phyloP scores from a whole-genome alignment of 2,888 invertebrate species.

The Catocala sponsa region DNA sequence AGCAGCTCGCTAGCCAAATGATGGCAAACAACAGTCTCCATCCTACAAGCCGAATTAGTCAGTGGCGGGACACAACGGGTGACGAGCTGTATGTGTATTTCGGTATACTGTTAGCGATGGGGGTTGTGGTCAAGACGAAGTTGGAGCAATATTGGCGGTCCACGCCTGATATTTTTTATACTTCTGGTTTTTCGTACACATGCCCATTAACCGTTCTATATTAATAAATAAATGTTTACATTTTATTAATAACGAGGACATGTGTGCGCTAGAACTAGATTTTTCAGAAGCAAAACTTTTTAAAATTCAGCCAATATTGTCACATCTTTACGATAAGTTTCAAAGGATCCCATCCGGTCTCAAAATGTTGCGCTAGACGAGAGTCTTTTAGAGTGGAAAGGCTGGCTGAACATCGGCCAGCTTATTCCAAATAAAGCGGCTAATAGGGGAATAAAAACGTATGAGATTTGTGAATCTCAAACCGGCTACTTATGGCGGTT shows the following conservation, averaged over 20 bases:
- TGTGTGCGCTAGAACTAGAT: too few relatives aligned
- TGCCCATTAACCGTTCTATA: background rate
- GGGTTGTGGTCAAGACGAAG: too few relatives aligned
- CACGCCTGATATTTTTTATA: background rate
- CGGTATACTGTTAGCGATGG: too few relatives aligned
- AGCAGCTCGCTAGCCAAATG: conserved; percentile 26
- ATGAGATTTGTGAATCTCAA: conserved; percentile 45
- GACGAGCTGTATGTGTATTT: too few relatives aligned
- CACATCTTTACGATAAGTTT: background rate
- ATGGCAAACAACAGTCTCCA: background rate
- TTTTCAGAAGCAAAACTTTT: too few relatives aligned
- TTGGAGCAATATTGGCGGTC: too few relatives aligned
- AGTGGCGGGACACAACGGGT: too few relatives aligned
- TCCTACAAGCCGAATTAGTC: background rate
- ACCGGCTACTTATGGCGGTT: conserved; percentile 37
- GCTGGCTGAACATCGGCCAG: conserved; percentile 33
- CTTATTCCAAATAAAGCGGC: conserved; percentile 35
- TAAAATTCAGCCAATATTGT: conserved; percentile 1
- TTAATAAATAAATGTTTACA: conserved; percentile 5
- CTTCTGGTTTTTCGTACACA: conserved; percentile 2
- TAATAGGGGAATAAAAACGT: conserved; percentile 32
- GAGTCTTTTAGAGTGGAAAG: conserved; percentile 36
- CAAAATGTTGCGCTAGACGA: conserved; percentile 44
- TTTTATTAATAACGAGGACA: background rate
- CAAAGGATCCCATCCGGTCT: background rate